A percentile compares a stretch with the other conserved stretches of the same genome.
These are phyloP conservation scores for Amiota communis DNA, from an alignment of 2,888 invertebrate genomes.

Conservation along the genomic window DNA sequence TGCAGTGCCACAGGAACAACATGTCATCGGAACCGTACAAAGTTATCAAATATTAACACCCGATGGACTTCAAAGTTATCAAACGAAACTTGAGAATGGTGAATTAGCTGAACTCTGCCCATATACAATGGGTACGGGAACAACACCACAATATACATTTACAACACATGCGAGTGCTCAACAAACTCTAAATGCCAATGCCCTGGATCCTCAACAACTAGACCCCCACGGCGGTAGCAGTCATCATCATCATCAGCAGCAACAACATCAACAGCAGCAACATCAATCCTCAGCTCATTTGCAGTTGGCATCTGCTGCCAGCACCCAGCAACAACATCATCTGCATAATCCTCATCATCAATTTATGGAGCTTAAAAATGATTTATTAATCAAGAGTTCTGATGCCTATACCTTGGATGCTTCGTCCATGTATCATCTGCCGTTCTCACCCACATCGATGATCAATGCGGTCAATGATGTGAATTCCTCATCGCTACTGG, in stretches of 20 bases:
- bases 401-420: slow-evolving; percentile 69
- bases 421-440: slow-evolving; percentile 71
- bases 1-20: slow-evolving; percentile 55
- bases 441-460: slow-evolving; percentile 71
- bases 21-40: slow-evolving; percentile 71
- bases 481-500: slow-evolving; percentile 69
- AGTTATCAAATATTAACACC: slow-evolving; percentile 71
- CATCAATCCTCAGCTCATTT: slow-evolving; percentile 41
- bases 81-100: slow-evolving; percentile 58
- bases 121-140: slow-evolving; percentile 57
- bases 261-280: slow-evolving; percentile 55
- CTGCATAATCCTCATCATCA: slow-evolving; percentile 64
- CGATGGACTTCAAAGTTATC: slow-evolving; percentile 70
- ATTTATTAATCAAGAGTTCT: slow-evolving; percentile 66
- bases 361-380: slow-evolving; percentile 71
- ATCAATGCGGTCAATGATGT: slow-evolving; percentile 72
- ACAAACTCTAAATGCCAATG: slow-evolving; percentile 58
- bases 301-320: slow-evolving; percentile 43
- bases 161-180: slow-evolving; percentile 63
- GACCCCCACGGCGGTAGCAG: slow-evolving; percentile 52
- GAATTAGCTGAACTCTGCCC: slow-evolving; percentile 68
- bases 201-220: slow-evolving; percentile 55
- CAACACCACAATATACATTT: slow-evolving; percentile 66
- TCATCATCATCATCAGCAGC: slow-evolving; percentile 56
- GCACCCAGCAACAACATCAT: slow-evolving; percentile 44